Evolutionary conservation across 2,888 invertebrate species (phyloP).

Genomic region (Drosophila aldrichi): DNA sequence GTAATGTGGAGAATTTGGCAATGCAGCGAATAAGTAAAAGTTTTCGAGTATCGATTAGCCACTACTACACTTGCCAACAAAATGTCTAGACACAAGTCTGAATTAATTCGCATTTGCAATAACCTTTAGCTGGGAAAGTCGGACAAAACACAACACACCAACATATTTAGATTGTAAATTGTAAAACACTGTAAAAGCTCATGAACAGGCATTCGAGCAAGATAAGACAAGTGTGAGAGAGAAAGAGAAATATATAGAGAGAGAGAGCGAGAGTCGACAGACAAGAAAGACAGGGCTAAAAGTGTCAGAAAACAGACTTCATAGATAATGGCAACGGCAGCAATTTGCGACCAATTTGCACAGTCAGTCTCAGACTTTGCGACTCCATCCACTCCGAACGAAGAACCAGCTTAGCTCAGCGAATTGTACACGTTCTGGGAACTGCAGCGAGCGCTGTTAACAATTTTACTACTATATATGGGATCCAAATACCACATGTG

Average conservation of each 20-base stretch:
- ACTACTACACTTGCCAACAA: constrained; percentile 26
- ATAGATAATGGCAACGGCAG: constrained; percentile 37
- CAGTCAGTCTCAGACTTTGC: constrained; percentile 49
- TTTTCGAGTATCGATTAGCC: constrained; percentile 27
- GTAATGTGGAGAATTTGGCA: constrained; percentile 44
- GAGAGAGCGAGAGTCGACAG: neutral
- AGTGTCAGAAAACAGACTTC: constrained; percentile 21
- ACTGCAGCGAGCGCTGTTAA: constrained; percentile 58
- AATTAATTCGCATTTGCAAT: constrained; percentile 26
- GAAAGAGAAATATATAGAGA: neutral
- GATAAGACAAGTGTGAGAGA: constrained; percentile 40
- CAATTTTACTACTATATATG: constrained; percentile 44
- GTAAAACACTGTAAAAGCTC: constrained; percentile 32
- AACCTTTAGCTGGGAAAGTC: constrained; percentile 41
- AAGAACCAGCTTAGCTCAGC: constrained; percentile 44
- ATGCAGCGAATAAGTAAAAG: constrained; percentile 35
- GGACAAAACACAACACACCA: constrained; percentile 16
- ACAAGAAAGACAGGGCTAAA: constrained; percentile 28
- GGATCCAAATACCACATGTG: constrained; percentile 50
- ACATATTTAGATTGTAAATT: constrained; percentile 7
- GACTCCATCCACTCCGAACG: constrained; percentile 38
- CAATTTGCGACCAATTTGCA: constrained; percentile 46
- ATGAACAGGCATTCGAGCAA: constrained; percentile 34
- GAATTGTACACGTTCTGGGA: constrained; percentile 73
- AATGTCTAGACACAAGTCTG: constrained; percentile 16